A percentile compares a stretch with the other conserved stretches of the same genome.
Evolutionary conservation across 2,113 vertebrate genomes (phyloP).

Genomic region (Sinosuthora webbiana): DNA sequence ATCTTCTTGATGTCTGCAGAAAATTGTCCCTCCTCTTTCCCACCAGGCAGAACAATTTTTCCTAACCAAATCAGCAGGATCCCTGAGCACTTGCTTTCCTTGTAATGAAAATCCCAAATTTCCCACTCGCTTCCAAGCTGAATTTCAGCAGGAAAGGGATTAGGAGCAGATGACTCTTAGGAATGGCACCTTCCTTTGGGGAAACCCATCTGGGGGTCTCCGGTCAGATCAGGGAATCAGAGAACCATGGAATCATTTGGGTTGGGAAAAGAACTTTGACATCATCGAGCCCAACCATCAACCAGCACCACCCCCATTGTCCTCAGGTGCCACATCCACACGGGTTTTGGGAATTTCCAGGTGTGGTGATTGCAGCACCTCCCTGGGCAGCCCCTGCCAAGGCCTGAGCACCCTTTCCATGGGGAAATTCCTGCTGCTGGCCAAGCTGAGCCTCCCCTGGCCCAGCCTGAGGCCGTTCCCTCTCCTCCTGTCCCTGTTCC

Average conservation of each 20-base stretch:
- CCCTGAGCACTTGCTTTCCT: not conserved
- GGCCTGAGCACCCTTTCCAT: not conserved
- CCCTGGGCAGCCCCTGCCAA: not conserved
- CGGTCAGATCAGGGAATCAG: not conserved
- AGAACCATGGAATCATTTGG: not conserved
- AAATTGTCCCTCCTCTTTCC: not conserved
- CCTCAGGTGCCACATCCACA: not conserved
- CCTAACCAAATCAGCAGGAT: not conserved
- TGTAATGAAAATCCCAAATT: not conserved
- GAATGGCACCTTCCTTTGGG: rapidly evolving
- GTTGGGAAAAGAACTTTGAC: not conserved
- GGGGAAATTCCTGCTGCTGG: no score
- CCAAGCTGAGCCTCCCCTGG: no score
- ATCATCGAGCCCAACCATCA: rapidly evolving
- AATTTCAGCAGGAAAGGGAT: not conserved
- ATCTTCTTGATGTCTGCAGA: not conserved
- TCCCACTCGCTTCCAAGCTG: not conserved
- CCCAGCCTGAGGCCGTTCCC: no score
- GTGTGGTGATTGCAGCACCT: not conserved
- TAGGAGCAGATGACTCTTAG: not conserved
- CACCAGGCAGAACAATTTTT: not conserved
- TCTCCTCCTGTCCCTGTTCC: no score
- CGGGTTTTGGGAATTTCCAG: not conserved
- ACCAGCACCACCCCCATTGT: not conserved
- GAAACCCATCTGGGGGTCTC: not conserved